Conservation (phyloP, 1,140 invertebrate genomes). For the Gryllus bimaculatus region DNA sequence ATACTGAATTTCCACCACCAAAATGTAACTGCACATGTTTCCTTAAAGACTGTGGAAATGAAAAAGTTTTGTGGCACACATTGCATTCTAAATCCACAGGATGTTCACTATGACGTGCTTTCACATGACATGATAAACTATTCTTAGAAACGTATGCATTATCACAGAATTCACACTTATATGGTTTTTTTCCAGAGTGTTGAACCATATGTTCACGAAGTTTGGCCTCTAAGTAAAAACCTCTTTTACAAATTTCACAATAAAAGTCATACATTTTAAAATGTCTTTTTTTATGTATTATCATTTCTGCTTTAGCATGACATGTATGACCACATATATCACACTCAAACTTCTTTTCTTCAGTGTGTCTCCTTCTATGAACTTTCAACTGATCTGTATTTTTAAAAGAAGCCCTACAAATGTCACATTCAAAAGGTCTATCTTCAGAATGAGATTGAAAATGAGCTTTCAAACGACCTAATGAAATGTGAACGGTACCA, state of each 20-base stretch:
- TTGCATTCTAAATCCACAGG: slow-evolving; percentile 31
- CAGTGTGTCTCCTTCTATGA: slow-evolving; percentile 8
- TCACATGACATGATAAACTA: slow-evolving; percentile 26
- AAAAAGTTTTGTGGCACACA: slow-evolving; percentile 38
- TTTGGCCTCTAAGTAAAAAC: slow-evolving; percentile 22
- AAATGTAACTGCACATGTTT: slow-evolving; percentile 35
- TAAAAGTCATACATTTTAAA: slow-evolving; percentile 32
- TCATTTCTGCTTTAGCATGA: slow-evolving; percentile 33
- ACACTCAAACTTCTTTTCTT: slow-evolving; percentile 30
- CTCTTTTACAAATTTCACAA: slow-evolving; percentile 36
- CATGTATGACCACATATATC: slow-evolving; percentile 36
- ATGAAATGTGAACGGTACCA: slow-evolving; percentile 31
- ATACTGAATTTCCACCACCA: slow-evolving; percentile 25
- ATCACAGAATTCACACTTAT: slow-evolving; percentile 27
- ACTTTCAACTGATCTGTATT: not conserved
- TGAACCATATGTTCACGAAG: slow-evolving; percentile 38
- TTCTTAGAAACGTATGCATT: slow-evolving; percentile 23
- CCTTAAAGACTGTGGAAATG: slow-evolving; percentile 22
- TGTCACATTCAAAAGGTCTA: slow-evolving; percentile 29
- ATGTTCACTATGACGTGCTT: slow-evolving; percentile 27
- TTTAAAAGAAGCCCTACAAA: slow-evolving; percentile 39
- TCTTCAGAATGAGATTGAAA: slow-evolving; percentile 32
- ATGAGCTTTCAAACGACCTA: slow-evolving; percentile 43
- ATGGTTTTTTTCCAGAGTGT: slow-evolving; percentile 37
- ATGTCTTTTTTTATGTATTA: slow-evolving; percentile 35